A percentile compares a stretch with the other conserved stretches of the same genome.
Conservation (phyloP, 2,888 invertebrate genomes). For the Empis stercorea region DNA sequence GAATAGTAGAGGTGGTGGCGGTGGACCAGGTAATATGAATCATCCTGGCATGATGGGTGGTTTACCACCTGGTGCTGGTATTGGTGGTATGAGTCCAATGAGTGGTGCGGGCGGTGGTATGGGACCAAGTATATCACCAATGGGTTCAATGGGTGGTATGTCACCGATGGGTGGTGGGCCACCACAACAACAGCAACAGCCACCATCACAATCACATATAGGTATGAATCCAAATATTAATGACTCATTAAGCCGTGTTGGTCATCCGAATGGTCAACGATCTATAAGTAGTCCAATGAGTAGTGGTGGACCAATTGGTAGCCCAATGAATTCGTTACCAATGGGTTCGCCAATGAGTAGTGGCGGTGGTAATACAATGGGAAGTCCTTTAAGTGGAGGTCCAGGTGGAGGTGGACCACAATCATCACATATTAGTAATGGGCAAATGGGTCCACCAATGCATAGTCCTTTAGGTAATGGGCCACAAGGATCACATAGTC, state of each 20-base stretch:
- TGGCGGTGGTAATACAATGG: constrained; percentile 46
- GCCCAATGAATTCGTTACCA: constrained; percentile 58
- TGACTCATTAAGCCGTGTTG: constrained; percentile 8
- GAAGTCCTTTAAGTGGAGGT: constrained; percentile 47
- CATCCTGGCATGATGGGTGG: constrained; percentile 39
- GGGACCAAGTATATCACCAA: constrained; percentile 36
- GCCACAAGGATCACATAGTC: constrained; percentile 38
- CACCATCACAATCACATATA: not conserved
- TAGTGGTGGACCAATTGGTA: constrained; percentile 39
- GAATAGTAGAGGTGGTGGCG: constrained; percentile 32
- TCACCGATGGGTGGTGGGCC: constrained; percentile 53
- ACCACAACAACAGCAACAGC: constrained; percentile 23
- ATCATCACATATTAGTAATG: constrained; percentile 49
- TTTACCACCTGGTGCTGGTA: constrained; percentile 19
- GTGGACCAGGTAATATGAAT: constrained; percentile 42
- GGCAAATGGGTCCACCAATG: constrained; percentile 65
- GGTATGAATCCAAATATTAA: constrained; percentile 44
- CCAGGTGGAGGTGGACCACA: constrained; percentile 27
- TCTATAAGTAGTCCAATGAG: constrained; percentile 63
- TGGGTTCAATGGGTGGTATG: constrained; percentile 39
- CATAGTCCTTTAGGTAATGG: constrained; percentile 57
- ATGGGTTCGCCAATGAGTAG: constrained; percentile 53
- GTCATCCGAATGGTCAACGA: constrained; percentile 38
- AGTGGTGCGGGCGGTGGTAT: constrained; percentile 28
- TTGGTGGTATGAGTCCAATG: constrained; percentile 43